phyloP scores from a whole-genome alignment of 2,113 vertebrate species.

The Barnardius zonarius region DNA sequence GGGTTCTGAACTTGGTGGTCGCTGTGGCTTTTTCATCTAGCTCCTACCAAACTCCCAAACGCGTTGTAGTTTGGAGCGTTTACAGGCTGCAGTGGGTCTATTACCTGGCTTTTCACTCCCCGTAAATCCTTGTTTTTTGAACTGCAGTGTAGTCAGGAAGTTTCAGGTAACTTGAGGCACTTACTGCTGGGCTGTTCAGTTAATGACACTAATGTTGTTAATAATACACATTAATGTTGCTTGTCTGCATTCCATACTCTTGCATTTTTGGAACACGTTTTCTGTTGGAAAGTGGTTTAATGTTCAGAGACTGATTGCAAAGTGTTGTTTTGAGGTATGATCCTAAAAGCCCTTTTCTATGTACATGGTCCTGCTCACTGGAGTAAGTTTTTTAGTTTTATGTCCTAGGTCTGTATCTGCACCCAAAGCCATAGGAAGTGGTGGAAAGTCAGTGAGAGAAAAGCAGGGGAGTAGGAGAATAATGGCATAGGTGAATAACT shows the following conservation, averaged over 20 bases:
- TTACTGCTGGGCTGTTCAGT: neutral
- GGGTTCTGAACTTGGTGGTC: no score
- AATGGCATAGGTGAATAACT: neutral
- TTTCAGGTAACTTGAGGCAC: neutral
- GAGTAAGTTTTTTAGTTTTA: neutral
- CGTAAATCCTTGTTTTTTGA: neutral
- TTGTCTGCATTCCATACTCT: constrained; percentile 5
- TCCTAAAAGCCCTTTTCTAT: neutral
- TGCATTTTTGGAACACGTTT: neutral
- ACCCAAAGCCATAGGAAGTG: neutral
- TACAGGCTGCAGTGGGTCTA: neutral
- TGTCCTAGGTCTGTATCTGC: neutral
- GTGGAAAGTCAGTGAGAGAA: neutral
- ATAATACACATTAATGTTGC: neutral
- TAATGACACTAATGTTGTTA: neutral
- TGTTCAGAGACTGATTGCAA: neutral
- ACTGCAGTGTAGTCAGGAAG: neutral
- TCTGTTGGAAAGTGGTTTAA: neutral
- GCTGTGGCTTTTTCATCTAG: neutral
- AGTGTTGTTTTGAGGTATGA: neutral
- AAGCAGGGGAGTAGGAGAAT: neutral
- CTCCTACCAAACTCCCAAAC: rapidly evolving
- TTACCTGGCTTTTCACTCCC: neutral
- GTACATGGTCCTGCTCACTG: neutral
- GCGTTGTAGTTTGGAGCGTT: rapidly evolving